Evolutionary conservation across 2,113 vertebrate genomes (phyloP), one percentile per base, ranked within the genome.

Genomic region (Colinus virginianus): DNA sequence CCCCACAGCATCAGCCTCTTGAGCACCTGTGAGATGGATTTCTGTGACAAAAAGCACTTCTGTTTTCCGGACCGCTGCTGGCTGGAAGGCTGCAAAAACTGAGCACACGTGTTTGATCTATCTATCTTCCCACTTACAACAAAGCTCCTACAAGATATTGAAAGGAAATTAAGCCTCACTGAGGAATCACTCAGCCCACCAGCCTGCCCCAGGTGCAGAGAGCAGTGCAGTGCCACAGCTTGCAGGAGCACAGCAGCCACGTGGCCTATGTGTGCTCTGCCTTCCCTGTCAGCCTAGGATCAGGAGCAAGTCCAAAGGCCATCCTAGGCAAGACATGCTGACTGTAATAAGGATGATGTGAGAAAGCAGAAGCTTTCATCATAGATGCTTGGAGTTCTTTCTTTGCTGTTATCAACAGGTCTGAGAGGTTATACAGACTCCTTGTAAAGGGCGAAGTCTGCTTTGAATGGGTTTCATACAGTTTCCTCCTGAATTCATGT

Each of bases 321-420:
- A 45, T 78, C 78, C 26, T 1, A 7, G 62, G 67, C 72, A 85
- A 83, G 84, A 81, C 55, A 64, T 78, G 89, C 49, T 90, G 69
- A 92, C 68, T 87, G 2, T 71, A 90, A 21, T 36, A 95, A 85
- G 30, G 25, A 62, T 0, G 4, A 46, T 81, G 63, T 2, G 17
- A 66, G 77, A 79, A 89, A 90, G 76, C 59, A 53, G 72, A 67
- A 84, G 48, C 70, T 94, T 93, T 92, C 88, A 78, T 72, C 84
- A 13, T 23, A 67, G 63, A 63, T 25, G 63, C 71, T 45, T 83
- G 51, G 49, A 88, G 32, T 91, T 85, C 95, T 66, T 43, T 77
- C 63, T 71, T 87, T 66, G 7, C 36, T 45, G 87, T 85, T 90
- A 70, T 91, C 64, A 85, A 11, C 59, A 75, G 55, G 71, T 70